Base-by-base conservation (phyloP, 2,888 invertebrate genomes). In the Acronicta leporina region DNA sequence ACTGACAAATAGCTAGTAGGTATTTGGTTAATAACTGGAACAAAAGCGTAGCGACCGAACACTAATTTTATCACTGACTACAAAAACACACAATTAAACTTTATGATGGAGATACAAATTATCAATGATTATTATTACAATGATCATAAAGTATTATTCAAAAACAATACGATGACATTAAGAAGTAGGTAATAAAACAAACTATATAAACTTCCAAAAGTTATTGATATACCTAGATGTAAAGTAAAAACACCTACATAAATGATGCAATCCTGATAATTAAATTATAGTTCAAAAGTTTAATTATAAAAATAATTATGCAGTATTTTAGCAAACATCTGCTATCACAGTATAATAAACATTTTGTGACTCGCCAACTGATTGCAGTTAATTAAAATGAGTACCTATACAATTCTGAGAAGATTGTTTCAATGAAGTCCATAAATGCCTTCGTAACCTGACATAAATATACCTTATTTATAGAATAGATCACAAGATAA, bases 401-500 rank as follows among this genome's bases (percentile, higher is more conserved):
- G 25, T n/a, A 45, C 41, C 16, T 15, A 27, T 13, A 27, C 30
- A 20, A 38, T 55, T 44, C 50, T 27, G 11, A 41, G 45, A 51
- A 63, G 38, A 45, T 20, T 6, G 20, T 27, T 56, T 52, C 20
- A 51, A 48, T 54, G 2, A 11, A 3, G 33, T 33, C 0, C 11
- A 11, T 8, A 41, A 38, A 14, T 44, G 6, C 10, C 16, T 44
- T 35, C 25, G 25, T 14, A 5, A 44, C n/a, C 2, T 4, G 20
- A 14, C 20, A 43, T 33, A 35, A 35, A 35, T 52, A 35, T 33
- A 49, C 11, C 30, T 33, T 33, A 11, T 69, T 52, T 16, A 55
- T 52, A 55, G 45, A 52, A 69, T 25, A 45, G 48, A 44, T 55
- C 35, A 44, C 5, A 6, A 57, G 55, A 55, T 68, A 48, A 62